Evolutionary conservation across 1,140 invertebrate species (phyloP).

Genomic region (Ptiloglossa arizonensis): DNA sequence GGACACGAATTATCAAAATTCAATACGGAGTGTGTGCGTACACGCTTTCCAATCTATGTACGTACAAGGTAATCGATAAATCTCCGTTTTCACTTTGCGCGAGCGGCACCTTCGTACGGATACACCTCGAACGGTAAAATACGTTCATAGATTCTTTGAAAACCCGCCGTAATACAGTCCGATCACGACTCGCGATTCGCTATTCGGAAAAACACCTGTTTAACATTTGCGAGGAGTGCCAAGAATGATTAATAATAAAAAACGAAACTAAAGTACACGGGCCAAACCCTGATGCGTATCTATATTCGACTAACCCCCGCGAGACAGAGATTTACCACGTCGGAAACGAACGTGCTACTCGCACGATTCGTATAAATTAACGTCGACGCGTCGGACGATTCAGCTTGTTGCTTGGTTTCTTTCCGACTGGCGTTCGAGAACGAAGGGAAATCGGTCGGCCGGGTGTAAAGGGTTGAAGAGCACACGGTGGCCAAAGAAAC

Average conservation of each 20-base stretch:
- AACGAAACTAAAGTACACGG: not conserved
- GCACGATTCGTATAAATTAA: not conserved
- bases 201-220: conserved; percentile 11
- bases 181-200: not conserved
- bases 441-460: too few species aligned
- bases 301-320: not conserved
- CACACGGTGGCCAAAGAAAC: not conserved
- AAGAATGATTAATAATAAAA: not conserved
- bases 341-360: not conserved
- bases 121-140: too few species aligned
- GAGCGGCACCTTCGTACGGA: too few species aligned
- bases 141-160: too few species aligned
- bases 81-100: too few species aligned
- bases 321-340: not conserved
- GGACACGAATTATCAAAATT: too few species aligned
- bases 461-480: not conserved
- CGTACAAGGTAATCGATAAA: too few species aligned
- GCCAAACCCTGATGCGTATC: not conserved
- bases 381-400: not conserved
- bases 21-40: too few species aligned
- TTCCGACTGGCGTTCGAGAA: too few species aligned
- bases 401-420: too few species aligned
- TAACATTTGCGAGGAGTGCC: not conserved
- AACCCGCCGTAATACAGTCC: not conserved
- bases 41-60: too few species aligned